Evolutionary conservation across 2,888 invertebrate genomes (phyloP).

Genomic region (Dolichopus griseipennis): DNA sequence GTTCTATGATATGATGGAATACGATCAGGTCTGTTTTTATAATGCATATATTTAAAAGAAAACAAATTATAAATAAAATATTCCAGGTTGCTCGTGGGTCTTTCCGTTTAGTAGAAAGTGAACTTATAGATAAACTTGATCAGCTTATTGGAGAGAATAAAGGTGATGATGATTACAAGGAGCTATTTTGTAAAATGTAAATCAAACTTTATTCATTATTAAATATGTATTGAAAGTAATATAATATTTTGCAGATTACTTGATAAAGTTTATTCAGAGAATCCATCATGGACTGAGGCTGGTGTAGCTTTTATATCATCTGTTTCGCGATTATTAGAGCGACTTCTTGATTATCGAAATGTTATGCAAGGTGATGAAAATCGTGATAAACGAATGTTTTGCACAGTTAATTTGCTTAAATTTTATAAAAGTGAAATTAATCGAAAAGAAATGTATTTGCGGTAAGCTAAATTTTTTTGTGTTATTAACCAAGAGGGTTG

Average conservation of each 20-base stretch:
- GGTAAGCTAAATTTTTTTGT: constrained; percentile 29
- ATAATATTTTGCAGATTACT: constrained; percentile 53
- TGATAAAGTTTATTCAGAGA: constrained; percentile 73
- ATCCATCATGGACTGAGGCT: constrained; percentile 84
- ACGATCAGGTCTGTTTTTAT: constrained; percentile 52
- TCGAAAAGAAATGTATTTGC: constrained; percentile 88
- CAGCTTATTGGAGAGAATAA: constrained; percentile 86
- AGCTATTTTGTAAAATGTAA: constrained; percentile 93
- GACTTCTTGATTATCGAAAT: constrained; percentile 86
- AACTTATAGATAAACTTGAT: constrained; percentile 88
- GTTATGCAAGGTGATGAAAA: constrained; percentile 94
- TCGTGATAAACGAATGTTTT: constrained; percentile 90
- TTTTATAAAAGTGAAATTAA: constrained; percentile 95
- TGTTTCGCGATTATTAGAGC: constrained; percentile 77
- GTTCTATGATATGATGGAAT: constrained; percentile 92
- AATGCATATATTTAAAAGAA: background rate
- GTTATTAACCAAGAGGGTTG: too few species aligned
- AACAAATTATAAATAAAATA: background rate
- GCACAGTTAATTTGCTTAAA: constrained; percentile 88
- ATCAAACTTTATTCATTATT: background rate
- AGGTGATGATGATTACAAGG: constrained; percentile 85
- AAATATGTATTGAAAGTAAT: background rate
- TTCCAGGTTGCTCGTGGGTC: constrained; percentile 62
- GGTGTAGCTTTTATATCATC: constrained; percentile 89
- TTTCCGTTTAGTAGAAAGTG: constrained; percentile 85